A percentile compares a stretch with the other conserved stretches of the same genome.
These are phyloP conservation scores for Heliangelus exortis DNA, from an alignment of 2,797 vertebrate genomes.

Conservation along the genomic window DNA sequence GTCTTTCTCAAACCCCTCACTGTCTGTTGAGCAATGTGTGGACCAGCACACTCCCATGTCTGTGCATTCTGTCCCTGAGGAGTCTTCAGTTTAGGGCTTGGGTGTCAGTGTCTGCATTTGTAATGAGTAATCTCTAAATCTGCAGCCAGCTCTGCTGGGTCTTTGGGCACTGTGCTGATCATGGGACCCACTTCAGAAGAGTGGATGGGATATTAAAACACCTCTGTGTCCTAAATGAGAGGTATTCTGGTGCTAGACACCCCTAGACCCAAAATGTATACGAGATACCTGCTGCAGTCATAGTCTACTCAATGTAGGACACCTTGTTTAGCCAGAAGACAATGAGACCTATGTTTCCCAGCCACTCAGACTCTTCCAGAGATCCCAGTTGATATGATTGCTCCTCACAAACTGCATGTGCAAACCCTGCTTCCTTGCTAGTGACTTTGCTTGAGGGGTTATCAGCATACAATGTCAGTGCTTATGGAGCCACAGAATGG, in stretches of 20 bases:
- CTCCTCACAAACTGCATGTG: accelerated
- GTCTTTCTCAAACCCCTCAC: neutral
- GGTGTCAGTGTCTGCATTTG: neutral
- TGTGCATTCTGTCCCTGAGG: slow-evolving; percentile 6
- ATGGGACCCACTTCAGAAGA: neutral
- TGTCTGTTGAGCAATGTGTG: neutral
- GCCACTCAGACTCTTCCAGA: neutral
- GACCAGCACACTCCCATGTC: neutral
- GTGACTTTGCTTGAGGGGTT: neutral
- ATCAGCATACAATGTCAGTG: neutral
- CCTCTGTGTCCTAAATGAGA: neutral
- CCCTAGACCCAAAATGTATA: neutral
- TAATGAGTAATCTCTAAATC: slow-evolving; percentile 31
- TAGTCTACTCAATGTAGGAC: neutral
- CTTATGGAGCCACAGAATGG: neutral
- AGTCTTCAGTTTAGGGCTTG: neutral
- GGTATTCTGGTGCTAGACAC: neutral
- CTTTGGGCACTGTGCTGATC: neutral
- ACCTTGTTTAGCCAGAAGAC: neutral
- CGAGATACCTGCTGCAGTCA: neutral
- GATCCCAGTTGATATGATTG: accelerated
- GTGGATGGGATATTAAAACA: neutral
- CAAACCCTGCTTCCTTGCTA: accelerated
- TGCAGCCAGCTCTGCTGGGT: neutral
- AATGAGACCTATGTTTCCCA: neutral